Evolutionary conservation across 1,140 invertebrate species (phyloP), one percentile per base, ranked within the genome.

Genomic region (Pogonomyrmex barbatus): DNA sequence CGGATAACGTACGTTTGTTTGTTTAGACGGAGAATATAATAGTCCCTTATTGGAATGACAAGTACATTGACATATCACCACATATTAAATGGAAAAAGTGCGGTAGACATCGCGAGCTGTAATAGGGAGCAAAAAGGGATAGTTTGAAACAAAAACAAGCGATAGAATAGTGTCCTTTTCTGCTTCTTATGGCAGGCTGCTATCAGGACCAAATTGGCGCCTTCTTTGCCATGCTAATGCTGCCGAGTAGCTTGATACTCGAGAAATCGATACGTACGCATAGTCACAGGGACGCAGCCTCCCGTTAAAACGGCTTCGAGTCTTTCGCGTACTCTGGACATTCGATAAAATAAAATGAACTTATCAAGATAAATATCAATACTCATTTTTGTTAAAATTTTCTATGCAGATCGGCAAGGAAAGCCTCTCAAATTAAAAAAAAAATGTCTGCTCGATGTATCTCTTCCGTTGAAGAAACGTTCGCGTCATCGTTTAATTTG

Each of bases 161-260:
- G 70, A 88, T 58, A 84, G 79, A 77, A 36, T 33, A 45, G 33
- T 83, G 39, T 75, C 68, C 67, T 83, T 75, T 6, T 54, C 68
- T 82, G 52, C 47, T 36, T 73, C 47, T 39, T 14, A 24, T 14
- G 17, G 47, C 50, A 71, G 36, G 56, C 58, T 36, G 58, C 86
- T 88, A 88, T 91, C 85, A 78, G 54, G 60, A 39, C 82, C 45
- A 92, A 92, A 92, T 93, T 92, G 89, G 82, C 92, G 92, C 87
- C 65, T 88, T 90, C 91, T 92, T 93, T 92, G 89, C 87, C 85
- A 93, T 92, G 88, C 90, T 92, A 91, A 92, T 92, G 89, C 65
- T 42, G 45, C 24, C 54, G 65, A 8, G 56, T 14, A 39, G 73
- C 85, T 63, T 68, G 75, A 88, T 88, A 85, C 78, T 54, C 78